These are phyloP conservation scores for Natator depressus DNA, from an alignment of 2,113 vertebrate species.

Conservation along the genomic window DNA sequence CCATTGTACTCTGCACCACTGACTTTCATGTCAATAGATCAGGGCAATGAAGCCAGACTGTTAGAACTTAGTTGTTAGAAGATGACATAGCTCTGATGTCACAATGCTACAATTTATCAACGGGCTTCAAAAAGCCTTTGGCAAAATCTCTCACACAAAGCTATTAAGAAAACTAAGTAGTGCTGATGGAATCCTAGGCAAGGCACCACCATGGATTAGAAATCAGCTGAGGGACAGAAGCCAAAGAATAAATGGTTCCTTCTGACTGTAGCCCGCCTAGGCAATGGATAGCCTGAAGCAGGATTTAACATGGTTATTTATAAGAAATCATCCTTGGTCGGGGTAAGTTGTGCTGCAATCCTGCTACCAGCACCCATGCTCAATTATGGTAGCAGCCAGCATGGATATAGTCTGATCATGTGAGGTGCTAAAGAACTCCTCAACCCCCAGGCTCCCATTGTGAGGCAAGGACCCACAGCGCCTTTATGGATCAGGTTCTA, in stretches of 20 bases:
- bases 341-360: not conserved
- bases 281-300: not conserved
- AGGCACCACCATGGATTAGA: not conserved
- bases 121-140: not conserved
- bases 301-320: accelerated
- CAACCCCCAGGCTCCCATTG: not conserved
- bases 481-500: not conserved
- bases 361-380: not conserved
- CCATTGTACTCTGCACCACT: not conserved
- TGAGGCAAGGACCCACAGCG: not conserved
- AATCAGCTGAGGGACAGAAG: not conserved
- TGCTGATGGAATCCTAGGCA: accelerated
- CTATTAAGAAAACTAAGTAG: not conserved
- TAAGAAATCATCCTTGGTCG: not conserved
- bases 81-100: accelerated
- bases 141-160: not conserved
- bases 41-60: not conserved
- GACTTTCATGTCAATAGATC: not conserved
- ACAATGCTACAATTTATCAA: not conserved
- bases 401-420: not conserved
- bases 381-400: not conserved
- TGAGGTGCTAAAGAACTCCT: not conserved
- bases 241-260: accelerated
- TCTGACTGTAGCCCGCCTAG: not conserved
- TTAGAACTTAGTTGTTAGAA: not conserved